Evolutionary conservation across 2,113 vertebrate genomes (phyloP).

Genomic region (Neotoma lepida): DNA sequence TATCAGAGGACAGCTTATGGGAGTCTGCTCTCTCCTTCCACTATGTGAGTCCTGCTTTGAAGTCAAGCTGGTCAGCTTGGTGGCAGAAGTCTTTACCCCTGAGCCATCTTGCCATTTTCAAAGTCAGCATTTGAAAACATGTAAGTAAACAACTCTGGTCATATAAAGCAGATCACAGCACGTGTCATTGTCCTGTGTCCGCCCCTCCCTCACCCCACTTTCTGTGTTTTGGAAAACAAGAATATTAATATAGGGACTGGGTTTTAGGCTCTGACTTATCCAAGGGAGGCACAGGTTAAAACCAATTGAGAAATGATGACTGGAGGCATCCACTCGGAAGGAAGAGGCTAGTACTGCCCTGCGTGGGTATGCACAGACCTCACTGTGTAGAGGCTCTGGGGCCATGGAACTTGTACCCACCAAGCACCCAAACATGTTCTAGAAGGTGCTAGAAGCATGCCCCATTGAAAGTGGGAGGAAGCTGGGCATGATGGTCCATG

Average conservation of each 20-base stretch:
- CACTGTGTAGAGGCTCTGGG: neutral
- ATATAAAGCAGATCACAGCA: neutral
- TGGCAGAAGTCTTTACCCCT: neutral
- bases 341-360: neutral
- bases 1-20: neutral
- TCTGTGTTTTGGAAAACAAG: neutral
- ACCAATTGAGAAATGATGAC: constrained; percentile 45
- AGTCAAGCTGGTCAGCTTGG: neutral
- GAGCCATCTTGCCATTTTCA: neutral
- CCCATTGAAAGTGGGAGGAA: neutral
- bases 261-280: constrained; percentile 10
- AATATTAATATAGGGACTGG: neutral
- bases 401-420: neutral
- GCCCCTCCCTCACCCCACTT: accelerated
- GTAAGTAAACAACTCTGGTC: neutral
- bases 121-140: neutral
- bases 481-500: neutral
- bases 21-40: neutral
- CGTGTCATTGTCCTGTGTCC: neutral
- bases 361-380: too few species aligned
- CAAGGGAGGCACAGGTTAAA: constrained; percentile 49
- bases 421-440: accelerated
- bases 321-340: neutral
- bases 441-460: neutral
- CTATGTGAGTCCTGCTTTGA: neutral